Evolutionary conservation across 2,113 vertebrate genomes (phyloP).

Genomic region (Passer montanus): DNA sequence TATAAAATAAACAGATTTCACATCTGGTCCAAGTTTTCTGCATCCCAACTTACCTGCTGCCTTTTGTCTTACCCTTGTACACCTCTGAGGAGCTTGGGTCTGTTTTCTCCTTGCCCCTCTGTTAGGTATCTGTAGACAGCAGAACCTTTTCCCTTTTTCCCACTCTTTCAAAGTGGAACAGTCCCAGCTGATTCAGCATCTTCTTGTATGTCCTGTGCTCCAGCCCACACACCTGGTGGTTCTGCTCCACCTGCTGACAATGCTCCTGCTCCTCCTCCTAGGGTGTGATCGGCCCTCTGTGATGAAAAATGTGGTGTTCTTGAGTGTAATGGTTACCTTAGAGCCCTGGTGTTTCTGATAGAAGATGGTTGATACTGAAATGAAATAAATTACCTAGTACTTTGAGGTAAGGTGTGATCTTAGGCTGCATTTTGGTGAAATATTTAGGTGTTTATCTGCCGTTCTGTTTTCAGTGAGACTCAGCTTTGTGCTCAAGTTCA

Average conservation of each 20-base stretch:
- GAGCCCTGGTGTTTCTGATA: not conserved
- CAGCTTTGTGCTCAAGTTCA: not conserved
- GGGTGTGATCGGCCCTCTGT: not conserved
- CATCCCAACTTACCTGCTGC: not conserved
- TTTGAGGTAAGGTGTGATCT: not conserved
- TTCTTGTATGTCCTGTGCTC: not conserved
- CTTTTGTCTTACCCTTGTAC: not conserved
- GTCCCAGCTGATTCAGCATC: not conserved
- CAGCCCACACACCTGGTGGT: not conserved
- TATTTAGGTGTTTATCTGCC: not conserved
- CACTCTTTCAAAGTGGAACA: not conserved
- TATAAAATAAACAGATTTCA: not conserved
- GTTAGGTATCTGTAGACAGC: not conserved
- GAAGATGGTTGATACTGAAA: not conserved
- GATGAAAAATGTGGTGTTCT: not conserved
- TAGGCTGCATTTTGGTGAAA: not conserved
- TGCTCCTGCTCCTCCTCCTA: not conserved
- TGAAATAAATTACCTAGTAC: not conserved
- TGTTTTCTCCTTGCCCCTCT: not conserved
- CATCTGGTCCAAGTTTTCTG: not conserved
- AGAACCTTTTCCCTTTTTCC: not conserved
- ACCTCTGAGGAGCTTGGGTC: not conserved
- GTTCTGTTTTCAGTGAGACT: not conserved
- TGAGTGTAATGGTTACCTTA: not conserved
- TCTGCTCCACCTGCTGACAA: not conserved